Evolutionary conservation across 2,797 vertebrate species (phyloP).

Genomic region (Chelon auratus): DNA sequence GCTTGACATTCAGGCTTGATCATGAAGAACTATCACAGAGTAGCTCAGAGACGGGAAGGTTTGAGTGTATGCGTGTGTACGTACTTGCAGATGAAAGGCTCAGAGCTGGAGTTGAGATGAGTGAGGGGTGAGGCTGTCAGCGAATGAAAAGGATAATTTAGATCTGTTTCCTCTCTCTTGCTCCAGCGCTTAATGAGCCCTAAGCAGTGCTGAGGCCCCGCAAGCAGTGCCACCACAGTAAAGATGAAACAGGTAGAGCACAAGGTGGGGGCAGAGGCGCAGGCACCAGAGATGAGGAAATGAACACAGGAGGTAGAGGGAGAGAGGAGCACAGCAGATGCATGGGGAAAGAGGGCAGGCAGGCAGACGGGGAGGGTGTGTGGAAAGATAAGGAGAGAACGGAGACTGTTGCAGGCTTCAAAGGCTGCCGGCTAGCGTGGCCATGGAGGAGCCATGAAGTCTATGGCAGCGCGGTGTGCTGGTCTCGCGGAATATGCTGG

Average conservation of each 20-base stretch:
- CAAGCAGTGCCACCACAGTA: slow-evolving; percentile 69
- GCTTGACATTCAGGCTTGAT: slow-evolving; percentile 79
- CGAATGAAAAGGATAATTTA: slow-evolving; percentile 82
- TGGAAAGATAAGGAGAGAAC: slow-evolving; percentile 72
- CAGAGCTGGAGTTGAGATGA: slow-evolving; percentile 68
- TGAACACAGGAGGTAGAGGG: slow-evolving; percentile 38
- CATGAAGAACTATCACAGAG: slow-evolving; percentile 74
- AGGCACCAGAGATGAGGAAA: slow-evolving; percentile 58
- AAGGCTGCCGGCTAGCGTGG: slow-evolving; percentile 71
- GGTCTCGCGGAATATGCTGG: slow-evolving; percentile 60
- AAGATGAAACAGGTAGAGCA: slow-evolving; percentile 80
- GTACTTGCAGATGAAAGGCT: slow-evolving; percentile 72
- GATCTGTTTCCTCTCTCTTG: slow-evolving; percentile 79
- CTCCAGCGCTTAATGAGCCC: slow-evolving; percentile 78
- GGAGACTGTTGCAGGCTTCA: slow-evolving; percentile 76
- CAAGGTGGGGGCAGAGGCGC: slow-evolving; percentile 32
- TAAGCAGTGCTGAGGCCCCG: slow-evolving; percentile 78
- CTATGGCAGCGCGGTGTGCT: slow-evolving; percentile 60
- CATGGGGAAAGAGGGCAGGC: slow-evolving; percentile 55
- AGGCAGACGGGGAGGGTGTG: slow-evolving; percentile 62
- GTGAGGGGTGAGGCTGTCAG: slow-evolving; percentile 75
- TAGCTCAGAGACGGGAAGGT: slow-evolving; percentile 46
- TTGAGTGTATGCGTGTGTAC: slow-evolving; percentile 9
- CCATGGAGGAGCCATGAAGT: slow-evolving; percentile 75
- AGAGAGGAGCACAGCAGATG: slow-evolving; percentile 63